These are phyloP conservation scores for Hylia prasina DNA, from an alignment of 2,113 vertebrate species.

Conservation along the genomic window DNA sequence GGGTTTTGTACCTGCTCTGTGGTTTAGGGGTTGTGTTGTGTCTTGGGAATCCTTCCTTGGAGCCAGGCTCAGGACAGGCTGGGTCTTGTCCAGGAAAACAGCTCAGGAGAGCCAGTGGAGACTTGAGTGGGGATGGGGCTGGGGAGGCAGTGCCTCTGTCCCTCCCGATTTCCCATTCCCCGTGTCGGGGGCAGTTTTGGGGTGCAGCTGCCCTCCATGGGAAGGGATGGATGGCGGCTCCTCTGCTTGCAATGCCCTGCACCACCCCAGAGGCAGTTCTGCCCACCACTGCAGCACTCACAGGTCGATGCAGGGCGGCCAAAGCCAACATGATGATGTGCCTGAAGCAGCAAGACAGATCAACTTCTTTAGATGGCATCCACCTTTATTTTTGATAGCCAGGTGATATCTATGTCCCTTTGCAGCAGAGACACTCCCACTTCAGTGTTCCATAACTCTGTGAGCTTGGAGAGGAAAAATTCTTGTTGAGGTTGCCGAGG, in stretches of 20 bases:
- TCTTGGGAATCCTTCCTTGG: background rate
- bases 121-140: background rate
- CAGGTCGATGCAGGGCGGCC: background rate
- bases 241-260: background rate
- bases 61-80: background rate
- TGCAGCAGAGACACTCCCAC: background rate
- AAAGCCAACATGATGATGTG: accelerated
- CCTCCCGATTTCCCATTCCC: background rate
- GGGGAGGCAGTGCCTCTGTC: background rate
- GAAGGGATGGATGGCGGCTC: background rate
- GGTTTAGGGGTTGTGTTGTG: background rate
- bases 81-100: background rate
- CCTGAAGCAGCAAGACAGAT: background rate
- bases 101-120: background rate
- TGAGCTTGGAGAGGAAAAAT: background rate
- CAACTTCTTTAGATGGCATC: background rate
- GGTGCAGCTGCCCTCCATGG: background rate
- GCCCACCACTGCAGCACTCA: accelerated
- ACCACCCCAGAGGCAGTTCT: background rate
- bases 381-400: background rate
- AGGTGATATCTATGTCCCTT: background rate
- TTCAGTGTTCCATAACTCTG: background rate
- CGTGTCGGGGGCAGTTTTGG: accelerated
- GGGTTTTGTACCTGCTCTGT: background rate
- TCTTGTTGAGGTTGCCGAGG: background rate